phyloP scores from a whole-genome alignment of 2,113 vertebrate species.

The Xiphias gladius region DNA sequence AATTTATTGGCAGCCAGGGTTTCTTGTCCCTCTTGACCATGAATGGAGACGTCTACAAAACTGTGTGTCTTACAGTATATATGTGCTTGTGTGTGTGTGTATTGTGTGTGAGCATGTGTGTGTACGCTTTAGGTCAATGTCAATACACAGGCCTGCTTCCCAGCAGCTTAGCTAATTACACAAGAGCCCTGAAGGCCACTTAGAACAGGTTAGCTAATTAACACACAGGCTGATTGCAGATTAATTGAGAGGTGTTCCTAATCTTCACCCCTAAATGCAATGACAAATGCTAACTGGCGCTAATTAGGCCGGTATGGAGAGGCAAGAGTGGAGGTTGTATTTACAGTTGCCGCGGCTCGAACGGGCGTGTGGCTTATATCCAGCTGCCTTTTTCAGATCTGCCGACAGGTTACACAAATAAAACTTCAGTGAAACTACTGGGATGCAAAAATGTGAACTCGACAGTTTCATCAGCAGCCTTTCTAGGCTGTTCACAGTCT shows the following conservation, averaged over 20 bases:
- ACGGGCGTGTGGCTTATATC: slow-evolving; percentile 53
- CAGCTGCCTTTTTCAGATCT: slow-evolving; percentile 42
- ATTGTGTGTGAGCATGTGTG: slow-evolving; percentile 20
- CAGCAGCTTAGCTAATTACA: slow-evolving; percentile 84
- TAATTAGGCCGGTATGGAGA: slow-evolving; percentile 78
- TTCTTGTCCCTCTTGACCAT: slow-evolving; percentile 68
- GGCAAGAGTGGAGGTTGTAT: slow-evolving; percentile 67
- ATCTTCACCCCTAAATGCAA: slow-evolving; percentile 82
- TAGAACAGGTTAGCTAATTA: slow-evolving; percentile 85
- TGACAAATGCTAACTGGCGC: slow-evolving; percentile 81
- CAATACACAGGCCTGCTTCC: slow-evolving; percentile 76
- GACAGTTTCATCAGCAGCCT: background rate
- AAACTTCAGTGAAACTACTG: slow-evolving; percentile 31
- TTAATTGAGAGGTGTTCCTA: slow-evolving; percentile 85
- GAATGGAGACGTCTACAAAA: slow-evolving; percentile 47
- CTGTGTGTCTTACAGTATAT: slow-evolving; percentile 38
- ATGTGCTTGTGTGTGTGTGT: slow-evolving; percentile 27
- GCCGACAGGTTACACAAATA: slow-evolving; percentile 45
- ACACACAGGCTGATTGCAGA: slow-evolving; percentile 85
- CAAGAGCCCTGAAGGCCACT: slow-evolving; percentile 82
- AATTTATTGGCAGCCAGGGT: slow-evolving; percentile 44
- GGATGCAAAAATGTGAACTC: background rate
- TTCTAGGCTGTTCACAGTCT: background rate
- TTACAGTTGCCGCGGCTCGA: slow-evolving; percentile 69
- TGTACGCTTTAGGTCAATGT: slow-evolving; percentile 78